phyloP scores from a whole-genome alignment of 2,113 vertebrate species.

The Pavo muticus region DNA sequence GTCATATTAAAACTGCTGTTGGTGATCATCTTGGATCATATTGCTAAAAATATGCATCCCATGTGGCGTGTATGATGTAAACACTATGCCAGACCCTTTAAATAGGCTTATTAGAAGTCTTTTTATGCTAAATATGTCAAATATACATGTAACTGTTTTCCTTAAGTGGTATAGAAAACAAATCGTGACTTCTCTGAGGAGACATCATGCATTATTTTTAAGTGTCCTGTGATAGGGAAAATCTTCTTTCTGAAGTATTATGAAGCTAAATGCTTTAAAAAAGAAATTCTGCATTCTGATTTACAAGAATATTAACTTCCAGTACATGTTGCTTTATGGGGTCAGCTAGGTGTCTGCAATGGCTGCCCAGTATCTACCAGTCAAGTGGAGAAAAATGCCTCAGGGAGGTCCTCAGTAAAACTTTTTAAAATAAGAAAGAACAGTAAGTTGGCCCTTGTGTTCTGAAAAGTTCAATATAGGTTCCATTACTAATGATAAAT shows the following conservation, averaged over 20 bases:
- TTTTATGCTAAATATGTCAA: constrained; percentile 41
- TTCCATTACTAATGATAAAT: not conserved
- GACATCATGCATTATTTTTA: not conserved
- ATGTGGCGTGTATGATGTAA: constrained; percentile 28
- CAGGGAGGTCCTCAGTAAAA: not conserved
- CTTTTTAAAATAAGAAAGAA: not conserved
- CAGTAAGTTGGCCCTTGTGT: not conserved
- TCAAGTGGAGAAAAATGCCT: not conserved
- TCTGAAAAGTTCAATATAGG: not conserved
- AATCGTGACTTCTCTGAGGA: not conserved
- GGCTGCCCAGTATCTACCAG: not conserved
- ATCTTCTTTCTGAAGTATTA: not conserved
- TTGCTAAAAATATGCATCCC: constrained; percentile 26
- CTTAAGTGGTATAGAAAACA: not conserved
- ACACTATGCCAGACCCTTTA: constrained; percentile 25
- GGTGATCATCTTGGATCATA: constrained; percentile 50
- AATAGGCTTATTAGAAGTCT: constrained; percentile 37
- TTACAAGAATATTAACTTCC: too few species aligned
- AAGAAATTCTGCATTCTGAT: constrained; percentile 15
- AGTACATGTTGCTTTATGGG: not conserved
- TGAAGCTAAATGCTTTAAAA: constrained; percentile 57
- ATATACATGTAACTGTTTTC: not conserved
- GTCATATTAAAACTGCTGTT: constrained; percentile 40
- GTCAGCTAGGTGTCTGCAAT: not conserved
- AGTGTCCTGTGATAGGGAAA: not conserved